Evolutionary conservation across 1,140 invertebrate genomes (phyloP).

Genomic region (Drosophila hydei): DNA sequence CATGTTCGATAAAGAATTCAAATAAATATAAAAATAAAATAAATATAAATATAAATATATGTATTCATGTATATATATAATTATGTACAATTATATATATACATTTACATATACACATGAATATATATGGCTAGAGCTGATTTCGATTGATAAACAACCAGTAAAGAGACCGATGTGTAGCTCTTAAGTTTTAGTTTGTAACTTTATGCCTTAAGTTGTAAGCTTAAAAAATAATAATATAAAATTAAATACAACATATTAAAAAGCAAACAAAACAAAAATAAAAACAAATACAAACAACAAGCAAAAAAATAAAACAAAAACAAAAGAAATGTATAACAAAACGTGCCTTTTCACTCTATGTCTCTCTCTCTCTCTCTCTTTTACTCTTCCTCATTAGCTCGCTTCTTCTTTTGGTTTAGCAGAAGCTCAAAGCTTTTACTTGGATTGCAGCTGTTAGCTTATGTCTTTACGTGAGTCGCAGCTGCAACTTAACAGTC

Average conservation of each 20-base stretch:
- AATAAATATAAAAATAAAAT: conserved; percentile 52
- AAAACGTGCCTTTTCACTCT: conserved; percentile 34
- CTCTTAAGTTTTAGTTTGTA: conserved; percentile 79
- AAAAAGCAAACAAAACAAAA: conserved; percentile 71
- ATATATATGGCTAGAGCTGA: conserved; percentile 54
- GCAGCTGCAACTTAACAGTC: neutral
- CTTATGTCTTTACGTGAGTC: neutral
- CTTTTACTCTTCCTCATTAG: too few species aligned
- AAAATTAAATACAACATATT: conserved; percentile 80
- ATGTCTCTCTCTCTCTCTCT: too few species aligned
- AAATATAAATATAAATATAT: conserved; percentile 41
- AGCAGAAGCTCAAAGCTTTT: too few species aligned
- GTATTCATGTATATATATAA: conserved; percentile 27
- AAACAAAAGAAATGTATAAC: conserved; percentile 70
- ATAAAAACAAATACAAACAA: conserved; percentile 64
- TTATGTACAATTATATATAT: conserved; percentile 47
- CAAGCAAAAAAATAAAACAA: conserved; percentile 65
- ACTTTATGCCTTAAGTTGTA: conserved; percentile 83
- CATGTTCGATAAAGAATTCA: conserved; percentile 50
- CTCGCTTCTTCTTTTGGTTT: neutral
- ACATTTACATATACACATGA: conserved; percentile 18
- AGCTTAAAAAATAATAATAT: conserved; percentile 79
- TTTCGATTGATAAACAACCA: conserved; percentile 50
- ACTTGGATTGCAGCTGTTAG: neutral
- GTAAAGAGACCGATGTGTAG: conserved; percentile 61